Evolutionary conservation across 2,888 invertebrate genomes (phyloP).

Genomic region (Synanthedon formicaeformis): DNA sequence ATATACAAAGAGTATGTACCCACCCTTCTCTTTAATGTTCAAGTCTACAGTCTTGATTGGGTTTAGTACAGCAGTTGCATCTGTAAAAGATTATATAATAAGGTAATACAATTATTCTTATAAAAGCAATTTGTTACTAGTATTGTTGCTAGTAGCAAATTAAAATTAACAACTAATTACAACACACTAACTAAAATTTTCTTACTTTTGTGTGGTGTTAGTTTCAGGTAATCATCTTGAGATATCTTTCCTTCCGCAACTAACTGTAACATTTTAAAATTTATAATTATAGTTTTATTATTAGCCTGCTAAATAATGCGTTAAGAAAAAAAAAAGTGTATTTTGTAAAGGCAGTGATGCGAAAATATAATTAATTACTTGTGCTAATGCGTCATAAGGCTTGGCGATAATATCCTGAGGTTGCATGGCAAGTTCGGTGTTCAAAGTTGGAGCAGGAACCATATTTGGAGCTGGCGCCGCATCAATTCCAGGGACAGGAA

Average conservation of each 20-base stretch:
- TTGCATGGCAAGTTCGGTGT: conserved; percentile 1
- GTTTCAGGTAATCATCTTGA: conserved; percentile 55
- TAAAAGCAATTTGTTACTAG: no score
- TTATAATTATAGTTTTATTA: conserved; percentile 3
- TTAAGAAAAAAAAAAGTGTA: neutral
- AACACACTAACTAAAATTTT: neutral
- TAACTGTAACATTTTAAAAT: conserved; percentile 47
- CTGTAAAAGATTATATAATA: conserved; percentile 25
- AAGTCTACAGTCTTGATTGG: neutral
- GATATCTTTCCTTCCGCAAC: conserved; percentile 60
- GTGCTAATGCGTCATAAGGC: conserved; percentile 52
- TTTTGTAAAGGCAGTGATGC: conserved; percentile 1
- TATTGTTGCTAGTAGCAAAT: no score
- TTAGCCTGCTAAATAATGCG: neutral
- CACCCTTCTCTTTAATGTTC: neutral
- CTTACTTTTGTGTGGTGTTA: conserved; percentile 58
- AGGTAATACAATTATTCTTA: no score
- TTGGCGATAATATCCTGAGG: conserved; percentile 10
- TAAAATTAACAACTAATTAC: no score
- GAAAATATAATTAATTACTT: conserved; percentile 31
- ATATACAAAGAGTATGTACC: neutral
- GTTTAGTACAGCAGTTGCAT: conserved; percentile 12
- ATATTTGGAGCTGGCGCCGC: conserved; percentile 14
- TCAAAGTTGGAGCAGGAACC: conserved; percentile 24
- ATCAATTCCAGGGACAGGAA: conserved; percentile 9